Base-by-base conservation (phyloP, 2,888 invertebrate genomes). In the Mesorhabditis sp. region DNA sequence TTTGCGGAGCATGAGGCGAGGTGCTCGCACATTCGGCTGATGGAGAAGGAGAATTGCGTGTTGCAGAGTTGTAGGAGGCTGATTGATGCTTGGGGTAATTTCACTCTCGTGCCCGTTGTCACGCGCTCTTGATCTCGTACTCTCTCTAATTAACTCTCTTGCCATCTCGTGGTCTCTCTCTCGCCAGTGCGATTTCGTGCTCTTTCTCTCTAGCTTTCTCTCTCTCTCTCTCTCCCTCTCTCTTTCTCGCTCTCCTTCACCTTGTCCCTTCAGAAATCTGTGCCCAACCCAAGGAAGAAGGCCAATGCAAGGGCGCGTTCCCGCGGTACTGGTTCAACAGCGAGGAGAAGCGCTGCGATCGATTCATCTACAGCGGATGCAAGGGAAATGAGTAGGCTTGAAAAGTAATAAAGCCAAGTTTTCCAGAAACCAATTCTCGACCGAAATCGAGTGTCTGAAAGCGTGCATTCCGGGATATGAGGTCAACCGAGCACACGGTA, bases 281-380 rank as follows among this genome's bases (percentile, higher is more conserved):
- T 86, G 91, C 91, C 89, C 90, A 92, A 86, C 89, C 90, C 41
- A 89, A 90, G 43, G 92, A 93, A 78, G 87, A 88, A 44, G 97
- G 96, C 1, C 93, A 93, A 2, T 97, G 97, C 86, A 90, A 92
- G 70, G 95, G 93, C 0, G 89, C 90, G 83, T 94, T 92, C 87
- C 90, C 91, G 80, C 90, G 95, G 70, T 98, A 93, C 91, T 91
- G 92, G 87, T 95, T 91, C 86, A 92, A 95, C 86, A 88, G 89
- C 43, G 86, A 89, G 43, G 89, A 89, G 58, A 90, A 90, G 43
- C 89, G 89, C 44, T 96, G 96, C 86, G 91, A 91, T 66, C 90
- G 92, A 4, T 96, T 95, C 87, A 89, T 89, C 69, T 95, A 91
- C 88, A 91, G 92, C 43, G 95, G 94, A 61, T 96, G 96, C 86